A percentile compares a stretch with the other conserved stretches of the same genome.
Evolutionary conservation across 2,797 vertebrate species (phyloP).

Genomic region (Sphenodon punctatus): DNA sequence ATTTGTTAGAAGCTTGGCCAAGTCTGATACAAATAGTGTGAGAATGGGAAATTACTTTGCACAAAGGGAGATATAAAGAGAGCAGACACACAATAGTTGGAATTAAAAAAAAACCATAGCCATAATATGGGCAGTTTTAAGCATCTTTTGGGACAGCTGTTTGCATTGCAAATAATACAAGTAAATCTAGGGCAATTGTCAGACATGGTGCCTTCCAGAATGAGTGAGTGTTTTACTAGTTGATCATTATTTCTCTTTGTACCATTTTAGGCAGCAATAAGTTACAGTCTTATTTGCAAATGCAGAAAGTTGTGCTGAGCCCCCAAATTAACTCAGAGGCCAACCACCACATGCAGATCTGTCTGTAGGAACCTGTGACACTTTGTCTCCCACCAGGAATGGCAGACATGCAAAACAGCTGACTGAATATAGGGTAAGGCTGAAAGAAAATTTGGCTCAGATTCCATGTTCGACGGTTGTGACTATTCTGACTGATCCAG

Average conservation of each 20-base stretch:
- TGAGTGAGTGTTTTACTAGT: neutral
- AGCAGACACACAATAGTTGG: neutral
- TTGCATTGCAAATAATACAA: constrained; percentile 24
- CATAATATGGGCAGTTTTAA: neutral
- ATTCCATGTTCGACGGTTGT: no score
- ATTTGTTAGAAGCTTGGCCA: neutral
- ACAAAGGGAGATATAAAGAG: neutral
- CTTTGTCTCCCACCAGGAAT: no score
- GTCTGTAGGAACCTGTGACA: neutral
- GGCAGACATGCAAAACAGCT: no score
- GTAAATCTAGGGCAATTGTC: constrained; percentile 19
- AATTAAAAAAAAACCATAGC: constrained; percentile 7
- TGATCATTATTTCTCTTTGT: neutral
- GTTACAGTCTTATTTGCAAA: neutral
- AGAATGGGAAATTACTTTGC: neutral
- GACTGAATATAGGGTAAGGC: no score
- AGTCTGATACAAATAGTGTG: neutral
- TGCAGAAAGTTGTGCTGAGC: neutral
- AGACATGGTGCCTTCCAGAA: neutral
- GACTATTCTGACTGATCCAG: no score
- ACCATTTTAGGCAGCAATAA: neutral
- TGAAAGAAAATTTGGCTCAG: no score
- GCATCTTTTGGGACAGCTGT: constrained; percentile 1
- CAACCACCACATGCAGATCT: neutral
- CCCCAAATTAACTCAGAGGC: neutral